phyloP scores from a whole-genome alignment of 2,888 invertebrate species.

The Acleris literana region DNA sequence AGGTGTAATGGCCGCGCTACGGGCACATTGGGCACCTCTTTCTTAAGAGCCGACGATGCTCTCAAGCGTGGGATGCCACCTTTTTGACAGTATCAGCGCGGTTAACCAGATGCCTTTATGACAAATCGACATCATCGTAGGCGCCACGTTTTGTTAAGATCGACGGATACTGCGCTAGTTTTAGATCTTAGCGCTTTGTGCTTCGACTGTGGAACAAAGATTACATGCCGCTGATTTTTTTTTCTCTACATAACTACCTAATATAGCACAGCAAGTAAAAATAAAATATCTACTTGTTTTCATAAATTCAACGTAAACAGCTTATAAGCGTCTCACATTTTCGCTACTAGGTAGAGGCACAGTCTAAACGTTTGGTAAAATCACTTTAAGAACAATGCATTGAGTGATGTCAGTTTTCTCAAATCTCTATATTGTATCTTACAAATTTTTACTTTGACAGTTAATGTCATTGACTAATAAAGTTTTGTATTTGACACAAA shows the following conservation, averaged over 20 bases:
- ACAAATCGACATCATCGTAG: slow-evolving; percentile 55
- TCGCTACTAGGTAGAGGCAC: too few species aligned
- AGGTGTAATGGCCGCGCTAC: slow-evolving; percentile 73
- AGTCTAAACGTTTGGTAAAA: too few species aligned
- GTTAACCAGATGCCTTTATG: slow-evolving; percentile 61
- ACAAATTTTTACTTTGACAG: too few species aligned
- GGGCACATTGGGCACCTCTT: slow-evolving; percentile 68
- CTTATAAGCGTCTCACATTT: background rate
- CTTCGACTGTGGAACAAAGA: slow-evolving; percentile 18
- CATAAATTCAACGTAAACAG: background rate
- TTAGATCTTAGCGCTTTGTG: slow-evolving; percentile 13
- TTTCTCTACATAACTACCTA: too few species aligned
- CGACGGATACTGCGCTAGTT: slow-evolving; percentile 24
- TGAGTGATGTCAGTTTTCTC: too few species aligned
- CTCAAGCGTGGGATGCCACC: slow-evolving; percentile 70
- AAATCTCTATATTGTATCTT: too few species aligned
- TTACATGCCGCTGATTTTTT: slow-evolving; percentile 1
- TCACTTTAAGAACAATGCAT: too few species aligned
- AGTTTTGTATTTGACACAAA: too few species aligned
- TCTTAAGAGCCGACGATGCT: slow-evolving; percentile 63
- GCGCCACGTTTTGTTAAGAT: slow-evolving; percentile 55
- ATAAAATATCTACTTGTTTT: too few species aligned
- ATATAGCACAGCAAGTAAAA: too few species aligned
- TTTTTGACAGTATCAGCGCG: slow-evolving; percentile 67
- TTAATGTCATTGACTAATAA: too few species aligned